These are phyloP conservation scores for Procambarus clarkii DNA, from an alignment of 1,140 invertebrate genomes.

Conservation along the genomic window DNA sequence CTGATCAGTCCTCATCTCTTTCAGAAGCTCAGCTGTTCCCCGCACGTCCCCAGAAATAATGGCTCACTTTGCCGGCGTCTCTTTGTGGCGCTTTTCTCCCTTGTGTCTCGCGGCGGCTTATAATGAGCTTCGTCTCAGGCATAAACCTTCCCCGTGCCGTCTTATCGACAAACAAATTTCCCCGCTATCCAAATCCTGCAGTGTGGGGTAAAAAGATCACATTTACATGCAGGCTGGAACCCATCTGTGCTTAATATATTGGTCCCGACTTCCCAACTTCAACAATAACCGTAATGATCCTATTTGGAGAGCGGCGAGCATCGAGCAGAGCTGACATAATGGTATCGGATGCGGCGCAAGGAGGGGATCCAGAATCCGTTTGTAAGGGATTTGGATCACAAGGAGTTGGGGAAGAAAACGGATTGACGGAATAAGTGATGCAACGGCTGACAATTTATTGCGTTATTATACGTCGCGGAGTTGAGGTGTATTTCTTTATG, in stretches of 20 bases:
- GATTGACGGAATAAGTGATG: constrained; percentile 65
- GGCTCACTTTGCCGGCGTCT: constrained; percentile 65
- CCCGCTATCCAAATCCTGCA: constrained; percentile 66
- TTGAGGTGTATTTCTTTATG: constrained; percentile 52
- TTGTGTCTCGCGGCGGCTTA: constrained; percentile 59
- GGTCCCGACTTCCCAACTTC: constrained; percentile 68
- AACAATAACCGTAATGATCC: constrained; percentile 69
- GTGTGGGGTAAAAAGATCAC: constrained; percentile 67
- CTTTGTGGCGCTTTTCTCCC: constrained; percentile 45
- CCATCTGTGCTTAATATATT: constrained; percentile 66
- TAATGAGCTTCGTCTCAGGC: constrained; percentile 64
- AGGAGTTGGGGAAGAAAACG: constrained; percentile 57
- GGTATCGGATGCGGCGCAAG: constrained; percentile 55
- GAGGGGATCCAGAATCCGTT: constrained; percentile 58
- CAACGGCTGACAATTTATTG: constrained; percentile 58
- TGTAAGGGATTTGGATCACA: constrained; percentile 65
- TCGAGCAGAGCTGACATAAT: constrained; percentile 65
- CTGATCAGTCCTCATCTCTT: constrained; percentile 65
- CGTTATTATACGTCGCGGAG: constrained; percentile 43
- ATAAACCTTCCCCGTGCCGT: constrained; percentile 60
- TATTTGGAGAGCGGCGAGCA: constrained; percentile 65
- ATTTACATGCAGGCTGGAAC: constrained; percentile 68
- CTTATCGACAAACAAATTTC: constrained; percentile 69
- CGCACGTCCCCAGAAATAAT: constrained; percentile 63
- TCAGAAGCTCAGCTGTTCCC: constrained; percentile 59